A percentile compares a stretch with the other conserved stretches of the same genome.
Evolutionary conservation across 2,797 vertebrate species (phyloP).

Genomic region (Craterocephalus amniculus): DNA sequence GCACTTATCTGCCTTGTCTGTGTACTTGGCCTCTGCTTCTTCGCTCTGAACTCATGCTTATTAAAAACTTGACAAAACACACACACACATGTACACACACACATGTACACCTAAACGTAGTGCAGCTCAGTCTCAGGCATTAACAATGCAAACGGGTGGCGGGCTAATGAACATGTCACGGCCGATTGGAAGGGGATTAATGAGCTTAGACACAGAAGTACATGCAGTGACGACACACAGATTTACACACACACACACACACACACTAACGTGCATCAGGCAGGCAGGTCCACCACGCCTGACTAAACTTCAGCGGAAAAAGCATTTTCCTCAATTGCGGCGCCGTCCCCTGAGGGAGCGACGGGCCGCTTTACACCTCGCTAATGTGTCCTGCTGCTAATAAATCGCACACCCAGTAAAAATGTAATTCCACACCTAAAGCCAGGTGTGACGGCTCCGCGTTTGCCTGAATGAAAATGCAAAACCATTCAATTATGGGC

Average conservation of each 20-base stretch:
- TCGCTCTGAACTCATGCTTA: conserved; percentile 30
- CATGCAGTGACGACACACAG: conserved; percentile 22
- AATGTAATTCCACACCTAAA: conserved; percentile 21
- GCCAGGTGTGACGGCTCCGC: conserved; percentile 5
- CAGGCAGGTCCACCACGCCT: conserved; percentile 31
- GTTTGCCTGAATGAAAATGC: background rate
- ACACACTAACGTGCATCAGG: background rate
- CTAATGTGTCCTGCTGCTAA: conserved; percentile 40
- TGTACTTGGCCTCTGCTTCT: conserved; percentile 6
- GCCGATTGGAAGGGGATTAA: conserved; percentile 71
- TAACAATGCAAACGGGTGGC: conserved; percentile 63
- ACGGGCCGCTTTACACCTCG: conserved; percentile 45
- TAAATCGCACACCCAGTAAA: conserved; percentile 39
- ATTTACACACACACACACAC: conserved; percentile 25
- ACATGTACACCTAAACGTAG: conserved; percentile 10
- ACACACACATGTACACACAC: conserved; percentile 3
- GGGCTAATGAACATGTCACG: conserved; percentile 78
- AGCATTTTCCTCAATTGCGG: conserved; percentile 22
- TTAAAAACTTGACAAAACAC: conserved; percentile 36
- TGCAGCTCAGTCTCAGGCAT: conserved; percentile 33
- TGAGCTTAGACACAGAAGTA: conserved; percentile 40
- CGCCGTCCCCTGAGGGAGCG: conserved; percentile 28
- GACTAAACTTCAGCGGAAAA: conserved; percentile 48
- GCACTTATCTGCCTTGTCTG: conserved; percentile 23
- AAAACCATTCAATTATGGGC: conserved; percentile 6